A percentile compares a stretch with the other conserved stretches of the same genome.
Conservation (phyloP, 2,113 vertebrate genomes). For the Puntigrus tetrazona region DNA sequence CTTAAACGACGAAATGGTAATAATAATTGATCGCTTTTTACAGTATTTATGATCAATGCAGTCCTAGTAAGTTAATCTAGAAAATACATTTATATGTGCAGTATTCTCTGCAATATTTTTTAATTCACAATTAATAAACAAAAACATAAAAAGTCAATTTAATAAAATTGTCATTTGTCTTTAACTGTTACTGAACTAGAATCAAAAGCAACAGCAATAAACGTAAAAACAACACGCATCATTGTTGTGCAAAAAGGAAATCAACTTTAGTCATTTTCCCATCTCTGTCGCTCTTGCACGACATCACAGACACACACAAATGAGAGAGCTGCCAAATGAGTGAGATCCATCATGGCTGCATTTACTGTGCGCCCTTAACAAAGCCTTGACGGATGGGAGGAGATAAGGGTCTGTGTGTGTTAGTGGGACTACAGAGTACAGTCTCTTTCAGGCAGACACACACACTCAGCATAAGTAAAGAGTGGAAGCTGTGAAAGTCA, state of each 20-base stretch:
- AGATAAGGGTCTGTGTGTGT: constrained; percentile 72
- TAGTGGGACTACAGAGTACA: constrained; percentile 51
- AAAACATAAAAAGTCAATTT: background rate
- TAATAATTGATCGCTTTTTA: background rate
- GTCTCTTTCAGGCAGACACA: constrained; percentile 12
- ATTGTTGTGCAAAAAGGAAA: background rate
- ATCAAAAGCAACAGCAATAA: constrained; percentile 26
- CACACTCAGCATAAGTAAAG: constrained; percentile 1
- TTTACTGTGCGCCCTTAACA: constrained; percentile 71
- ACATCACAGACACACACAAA: constrained; percentile 59
- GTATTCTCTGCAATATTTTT: background rate
- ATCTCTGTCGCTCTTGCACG: constrained; percentile 47
- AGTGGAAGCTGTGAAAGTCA: constrained; percentile 26
- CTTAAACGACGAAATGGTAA: background rate
- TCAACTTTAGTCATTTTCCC: constrained; percentile 38
- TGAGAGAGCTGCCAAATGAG: constrained; percentile 73
- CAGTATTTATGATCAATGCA: background rate
- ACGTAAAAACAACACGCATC: background rate
- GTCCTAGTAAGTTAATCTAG: background rate
- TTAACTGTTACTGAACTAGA: background rate
- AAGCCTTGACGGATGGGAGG: constrained; percentile 69
- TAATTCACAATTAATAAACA: background rate
- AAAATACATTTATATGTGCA: background rate
- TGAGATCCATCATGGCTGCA: constrained; percentile 77
- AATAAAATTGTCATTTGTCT: background rate